Evolutionary conservation across 2,888 invertebrate genomes (phyloP), one percentile per base, ranked within the genome.

Genomic region (Hesperia comma): DNA sequence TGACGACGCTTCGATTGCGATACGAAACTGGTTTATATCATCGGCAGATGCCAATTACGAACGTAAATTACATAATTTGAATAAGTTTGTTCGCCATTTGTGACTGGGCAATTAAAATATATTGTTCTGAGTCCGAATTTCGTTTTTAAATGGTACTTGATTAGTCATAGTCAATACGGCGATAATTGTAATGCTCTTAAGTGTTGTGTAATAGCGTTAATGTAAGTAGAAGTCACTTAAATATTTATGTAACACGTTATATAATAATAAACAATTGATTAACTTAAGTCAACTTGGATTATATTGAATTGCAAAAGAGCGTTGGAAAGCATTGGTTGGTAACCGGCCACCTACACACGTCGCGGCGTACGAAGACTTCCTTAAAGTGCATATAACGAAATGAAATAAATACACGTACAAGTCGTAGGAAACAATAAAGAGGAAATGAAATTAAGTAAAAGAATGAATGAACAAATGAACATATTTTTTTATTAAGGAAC

Each of bases 31-130:
- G 64, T 64, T 49, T 43, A 33, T 46, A 58, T 40, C 77, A 82
- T 79, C 80, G 72, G 71, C 79, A 64, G 41, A 81, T 77, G 79
- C 79, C 81, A 85, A 85, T 85, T 84, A 85, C 77, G 67, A 70
- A 72, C 70, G 74, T 75, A 79, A 80, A 82, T 84, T 84, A 81
- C 79, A 77, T 77, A 82, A 84, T 71, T 53, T 61, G 69, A 64
- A 64, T 61, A 68, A 69, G 64, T 57, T 55, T 2, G 63, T 63
- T 63, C 15, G 60, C 69, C 69, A 69, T 72, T 72, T 69, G 40
- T 71, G 62, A 70, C 70, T 69, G 68, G 70, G 70, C 74, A 72
- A 74, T 74, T 72, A 72, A 63, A 69, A 56, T 56, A 64, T 68
- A 70, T 69, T 71, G 70, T 70, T 71, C 70, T 63, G 67, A 69